Percentiles rank a stretch among this genome's conserved stretches.
Evolutionary conservation across 1,140 invertebrate genomes (phyloP).

Genomic region (Rhopalosiphum maidis): DNA sequence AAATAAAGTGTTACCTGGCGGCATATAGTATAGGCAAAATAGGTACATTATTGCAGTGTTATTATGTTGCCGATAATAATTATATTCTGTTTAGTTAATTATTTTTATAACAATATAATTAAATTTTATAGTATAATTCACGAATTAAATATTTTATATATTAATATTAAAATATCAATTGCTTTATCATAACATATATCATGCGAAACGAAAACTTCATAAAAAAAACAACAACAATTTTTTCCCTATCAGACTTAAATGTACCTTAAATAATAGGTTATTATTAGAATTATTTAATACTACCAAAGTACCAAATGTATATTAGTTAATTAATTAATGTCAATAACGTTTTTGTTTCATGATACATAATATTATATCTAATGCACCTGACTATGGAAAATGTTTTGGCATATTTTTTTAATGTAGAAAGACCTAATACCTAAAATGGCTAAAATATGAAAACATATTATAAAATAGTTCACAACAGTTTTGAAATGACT

Average conservation of each 20-base stretch:
- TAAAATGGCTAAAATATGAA: neutral
- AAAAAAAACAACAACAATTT: neutral
- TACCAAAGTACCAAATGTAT: neutral
- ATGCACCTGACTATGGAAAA: neutral
- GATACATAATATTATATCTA: neutral
- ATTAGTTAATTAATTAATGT: neutral
- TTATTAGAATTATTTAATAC: neutral
- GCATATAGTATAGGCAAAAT: no score
- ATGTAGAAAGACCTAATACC: neutral
- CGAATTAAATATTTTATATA: no score
- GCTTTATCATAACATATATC: neutral
- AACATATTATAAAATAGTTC: neutral
- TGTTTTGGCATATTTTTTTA: neutral
- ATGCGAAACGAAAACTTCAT: neutral
- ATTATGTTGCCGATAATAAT: no score
- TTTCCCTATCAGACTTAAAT: neutral
- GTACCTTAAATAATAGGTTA: neutral
- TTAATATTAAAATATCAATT: neutral
- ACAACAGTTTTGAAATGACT: neutral
- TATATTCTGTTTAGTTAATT: no score
- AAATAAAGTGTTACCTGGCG: no score
- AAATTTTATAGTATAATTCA: no score
- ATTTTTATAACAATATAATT: no score
- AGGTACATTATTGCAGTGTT: no score
- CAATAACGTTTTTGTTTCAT: neutral